Base-by-base conservation (phyloP, 2,888 invertebrate species). In the Blera fallax region DNA sequence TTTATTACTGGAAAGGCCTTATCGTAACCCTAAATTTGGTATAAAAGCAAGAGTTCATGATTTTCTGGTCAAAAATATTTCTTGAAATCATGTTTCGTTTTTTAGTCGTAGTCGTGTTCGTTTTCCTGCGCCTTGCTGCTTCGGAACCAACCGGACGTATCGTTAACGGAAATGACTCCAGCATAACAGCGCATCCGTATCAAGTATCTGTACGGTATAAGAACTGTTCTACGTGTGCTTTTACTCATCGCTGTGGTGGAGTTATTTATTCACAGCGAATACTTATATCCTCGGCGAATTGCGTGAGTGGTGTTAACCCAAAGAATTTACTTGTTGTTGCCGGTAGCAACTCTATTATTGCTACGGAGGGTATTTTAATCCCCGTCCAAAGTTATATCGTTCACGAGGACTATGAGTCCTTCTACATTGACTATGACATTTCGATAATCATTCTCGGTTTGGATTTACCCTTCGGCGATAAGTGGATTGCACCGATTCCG, bases 241-340 rank as follows among this genome's bases (percentile, higher is more conserved):
- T 78, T 16, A 16, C 45, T n/a, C 93, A 93, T 82, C 90, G 90
- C 74, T 93, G 93, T 72, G 93, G 93, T 32, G 93, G 92, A 21
- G 91, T 91, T 14, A 89, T 93, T 50, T 89, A 93, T 80, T 88
- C 87, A 11, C 54, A 80, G 6, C 88, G 88, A 4, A 90, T 88
- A 7, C 88, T 93, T 2, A 74, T 93, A 40, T 93, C 93, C 1
- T 93, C 93, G 18, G 93, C 92, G 81, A 91, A 93, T 84, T 93
- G 93, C 90, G 88, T 88, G 88, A 54, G 58, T 32, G 0, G 87
- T 7, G 83, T 90, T 0, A 4, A 5, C 5, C 62, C 24, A 8
- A 72, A 24, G 7, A 45, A 10, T 8, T 24, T 79, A 1, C 16
- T 34, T 10, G 72, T 14, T 1, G 56, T 70, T 0, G 79, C 79